phyloP scores from a whole-genome alignment of 1,140 invertebrate genomes.

The Cephus cinctus region DNA sequence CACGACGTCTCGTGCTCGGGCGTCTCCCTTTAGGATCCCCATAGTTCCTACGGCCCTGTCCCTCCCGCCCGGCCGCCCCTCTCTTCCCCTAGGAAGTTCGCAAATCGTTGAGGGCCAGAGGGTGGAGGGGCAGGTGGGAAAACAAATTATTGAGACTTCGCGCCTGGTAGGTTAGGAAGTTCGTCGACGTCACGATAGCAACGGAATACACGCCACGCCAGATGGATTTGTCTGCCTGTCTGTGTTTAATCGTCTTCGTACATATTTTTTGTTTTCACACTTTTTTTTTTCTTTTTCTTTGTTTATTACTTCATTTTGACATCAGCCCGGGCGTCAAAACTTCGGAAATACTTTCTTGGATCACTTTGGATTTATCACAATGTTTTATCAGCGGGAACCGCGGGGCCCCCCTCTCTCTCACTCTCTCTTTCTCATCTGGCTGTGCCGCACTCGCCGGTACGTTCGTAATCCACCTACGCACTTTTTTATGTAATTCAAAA shows the following conservation, averaged over 20 bases:
- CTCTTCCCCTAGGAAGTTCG: no score
- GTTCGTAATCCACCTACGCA: constrained; percentile 9
- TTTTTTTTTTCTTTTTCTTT: constrained; percentile 3
- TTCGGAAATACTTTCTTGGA: constrained; percentile 56
- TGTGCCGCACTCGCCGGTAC: constrained; percentile 1
- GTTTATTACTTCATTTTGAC: not conserved
- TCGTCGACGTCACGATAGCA: no score
- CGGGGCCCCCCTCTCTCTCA: constrained; percentile 33
- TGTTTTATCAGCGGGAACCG: constrained; percentile 46
- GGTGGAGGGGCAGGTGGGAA: no score
- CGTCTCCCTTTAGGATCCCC: constrained; percentile 9
- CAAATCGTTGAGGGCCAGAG: no score
- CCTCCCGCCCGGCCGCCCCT: no score
- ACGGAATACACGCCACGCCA: no score
- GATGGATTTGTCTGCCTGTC: constrained; percentile 17
- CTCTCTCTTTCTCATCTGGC: not conserved
- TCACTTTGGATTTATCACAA: constrained; percentile 58
- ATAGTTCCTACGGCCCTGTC: no score
- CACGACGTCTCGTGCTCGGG: constrained; percentile 15
- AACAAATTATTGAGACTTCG: no score
- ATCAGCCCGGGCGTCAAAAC: no score
- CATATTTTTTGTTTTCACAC: constrained; percentile 7
- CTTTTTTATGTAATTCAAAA: no score
- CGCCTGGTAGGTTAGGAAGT: no score
- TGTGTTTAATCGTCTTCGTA: constrained; percentile 30